These are phyloP conservation scores for Drosophila sp. DNA, from an alignment of 1,140 invertebrate species.

Conservation along the genomic window DNA sequence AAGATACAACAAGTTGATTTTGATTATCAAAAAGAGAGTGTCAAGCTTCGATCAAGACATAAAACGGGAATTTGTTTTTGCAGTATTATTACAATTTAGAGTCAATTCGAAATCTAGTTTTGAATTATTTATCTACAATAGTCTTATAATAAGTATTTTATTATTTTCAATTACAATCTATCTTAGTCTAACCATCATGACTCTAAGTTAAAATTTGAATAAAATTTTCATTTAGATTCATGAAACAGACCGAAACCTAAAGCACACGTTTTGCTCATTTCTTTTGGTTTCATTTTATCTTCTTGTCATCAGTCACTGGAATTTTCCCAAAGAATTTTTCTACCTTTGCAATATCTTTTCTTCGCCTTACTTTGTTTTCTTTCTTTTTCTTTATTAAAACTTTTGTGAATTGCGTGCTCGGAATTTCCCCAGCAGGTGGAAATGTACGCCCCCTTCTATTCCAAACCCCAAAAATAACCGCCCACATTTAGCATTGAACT, in stretches of 20 bases:
- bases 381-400: slow-evolving; percentile 18
- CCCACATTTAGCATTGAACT: slow-evolving; percentile 53
- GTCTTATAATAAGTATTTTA: too few species aligned
- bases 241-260: too few species aligned
- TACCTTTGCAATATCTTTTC: not conserved
- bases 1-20: too few species aligned
- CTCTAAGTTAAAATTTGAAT: not conserved
- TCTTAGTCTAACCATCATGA: not conserved
- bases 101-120: too few species aligned
- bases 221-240: not conserved
- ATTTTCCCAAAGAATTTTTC: slow-evolving; percentile 13
- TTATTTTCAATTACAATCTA: too few species aligned
- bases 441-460: not conserved
- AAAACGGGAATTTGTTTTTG: too few species aligned
- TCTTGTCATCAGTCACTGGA: not conserved
- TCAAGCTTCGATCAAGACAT: too few species aligned
- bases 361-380: not conserved
- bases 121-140: too few species aligned
- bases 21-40: too few species aligned
- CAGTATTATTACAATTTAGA: too few species aligned
- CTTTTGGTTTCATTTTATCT: not conserved
- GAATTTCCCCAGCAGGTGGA: slow-evolving; percentile 5
- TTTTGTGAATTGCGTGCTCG: slow-evolving; percentile 15
- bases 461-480: slow-evolving; percentile 1
- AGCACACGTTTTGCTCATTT: not conserved